Conservation (phyloP, 2,113 vertebrate genomes). For the Motacilla alba region DNA sequence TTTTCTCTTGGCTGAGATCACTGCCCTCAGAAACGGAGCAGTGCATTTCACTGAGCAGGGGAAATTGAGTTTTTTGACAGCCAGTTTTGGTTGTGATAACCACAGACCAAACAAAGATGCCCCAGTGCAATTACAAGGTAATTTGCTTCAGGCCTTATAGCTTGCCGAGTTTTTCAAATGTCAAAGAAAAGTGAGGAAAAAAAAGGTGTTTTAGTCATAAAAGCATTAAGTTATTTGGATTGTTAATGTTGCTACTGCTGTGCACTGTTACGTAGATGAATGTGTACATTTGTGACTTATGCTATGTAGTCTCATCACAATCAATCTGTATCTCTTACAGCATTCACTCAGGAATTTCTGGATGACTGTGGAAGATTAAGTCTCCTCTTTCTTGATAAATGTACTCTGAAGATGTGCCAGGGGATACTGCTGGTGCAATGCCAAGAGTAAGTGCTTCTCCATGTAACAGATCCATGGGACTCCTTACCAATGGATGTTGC, state of each 20-base stretch:
- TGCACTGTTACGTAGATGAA: background rate
- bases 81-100: background rate
- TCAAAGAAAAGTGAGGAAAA: background rate
- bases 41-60: background rate
- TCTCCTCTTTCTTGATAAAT: background rate
- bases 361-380: background rate
- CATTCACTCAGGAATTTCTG: background rate
- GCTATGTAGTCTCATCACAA: background rate
- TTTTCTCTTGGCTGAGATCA: background rate
- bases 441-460: background rate
- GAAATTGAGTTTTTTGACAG: background rate
- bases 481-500: background rate
- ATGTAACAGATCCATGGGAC: no score
- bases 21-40: background rate
- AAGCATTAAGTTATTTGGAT: background rate
- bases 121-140: background rate
- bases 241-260: background rate
- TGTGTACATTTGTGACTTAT: background rate
- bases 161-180: background rate
- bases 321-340: background rate
- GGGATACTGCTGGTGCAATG: background rate
- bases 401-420: background rate
- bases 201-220: background rate
- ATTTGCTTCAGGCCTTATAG: background rate
- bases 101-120: accelerated